These are phyloP conservation scores for Cydia fagiglandana DNA, from an alignment of 1,140 invertebrate species.

Conservation along the genomic window DNA sequence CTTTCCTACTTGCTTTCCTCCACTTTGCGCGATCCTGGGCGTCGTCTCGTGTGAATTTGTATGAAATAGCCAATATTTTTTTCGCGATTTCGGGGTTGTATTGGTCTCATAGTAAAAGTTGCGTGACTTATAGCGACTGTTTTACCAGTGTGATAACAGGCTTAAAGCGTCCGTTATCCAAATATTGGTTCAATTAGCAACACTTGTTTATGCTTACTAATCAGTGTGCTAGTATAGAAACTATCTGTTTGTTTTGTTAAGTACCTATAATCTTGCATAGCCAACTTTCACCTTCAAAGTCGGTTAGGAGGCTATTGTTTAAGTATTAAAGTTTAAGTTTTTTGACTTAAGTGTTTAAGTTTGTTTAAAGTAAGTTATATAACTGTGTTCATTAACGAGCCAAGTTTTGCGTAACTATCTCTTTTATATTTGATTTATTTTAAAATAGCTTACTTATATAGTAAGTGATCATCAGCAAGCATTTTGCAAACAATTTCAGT, in stretches of 20 bases:
- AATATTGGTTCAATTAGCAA: neutral
- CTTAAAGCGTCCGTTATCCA: neutral
- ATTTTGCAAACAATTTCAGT: no score
- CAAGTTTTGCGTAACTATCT: neutral
- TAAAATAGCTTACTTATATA: neutral
- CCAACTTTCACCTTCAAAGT: neutral
- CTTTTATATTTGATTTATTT: neutral
- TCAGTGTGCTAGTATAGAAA: neutral
- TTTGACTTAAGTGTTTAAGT: neutral
- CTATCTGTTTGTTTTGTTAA: slow-evolving; percentile 10
- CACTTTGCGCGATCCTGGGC: no score
- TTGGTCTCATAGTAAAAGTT: no score
- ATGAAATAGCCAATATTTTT: no score
- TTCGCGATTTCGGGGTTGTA: no score
- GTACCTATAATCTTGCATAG: neutral
- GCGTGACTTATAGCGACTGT: no score
- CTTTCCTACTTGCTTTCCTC: no score
- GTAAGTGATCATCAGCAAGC: no score
- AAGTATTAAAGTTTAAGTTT: neutral
- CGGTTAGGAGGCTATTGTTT: neutral
- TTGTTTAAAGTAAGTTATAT: neutral
- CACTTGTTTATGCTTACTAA: neutral
- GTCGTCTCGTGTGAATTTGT: no score
- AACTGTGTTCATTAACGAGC: neutral
- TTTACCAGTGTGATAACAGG: no score